A percentile compares a stretch with the other conserved stretches of the same genome.
These are phyloP conservation scores for Myotis daubentonii DNA, from an alignment of 2,797 vertebrate genomes.

Conservation along the genomic window DNA sequence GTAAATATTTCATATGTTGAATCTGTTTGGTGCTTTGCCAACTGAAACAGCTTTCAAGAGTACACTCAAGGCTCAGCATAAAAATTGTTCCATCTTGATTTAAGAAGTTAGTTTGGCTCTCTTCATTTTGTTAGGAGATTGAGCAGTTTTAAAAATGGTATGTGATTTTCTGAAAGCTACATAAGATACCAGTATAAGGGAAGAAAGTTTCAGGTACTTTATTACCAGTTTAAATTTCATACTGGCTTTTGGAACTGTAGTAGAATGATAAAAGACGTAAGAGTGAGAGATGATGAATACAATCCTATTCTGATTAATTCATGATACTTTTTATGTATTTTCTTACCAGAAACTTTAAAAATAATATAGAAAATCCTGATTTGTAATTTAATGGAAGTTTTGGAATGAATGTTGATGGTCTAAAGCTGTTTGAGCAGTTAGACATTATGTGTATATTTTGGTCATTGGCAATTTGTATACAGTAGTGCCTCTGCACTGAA, in stretches of 20 bases:
- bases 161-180: slow-evolving; percentile 29
- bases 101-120: slow-evolving; percentile 54
- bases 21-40: slow-evolving; percentile 31
- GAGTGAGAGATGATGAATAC: not conserved
- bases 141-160: slow-evolving; percentile 49
- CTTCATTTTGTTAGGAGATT: slow-evolving; percentile 49
- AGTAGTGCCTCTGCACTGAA: not conserved
- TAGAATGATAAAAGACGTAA: slow-evolving; percentile 17
- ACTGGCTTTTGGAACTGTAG: slow-evolving; percentile 4
- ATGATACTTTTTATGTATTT: slow-evolving; percentile 40
- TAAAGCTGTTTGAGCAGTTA: not conserved
- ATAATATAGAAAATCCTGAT: not conserved
- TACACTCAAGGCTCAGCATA: not conserved
- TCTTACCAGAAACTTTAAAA: slow-evolving; percentile 25
- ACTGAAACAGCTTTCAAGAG: not conserved
- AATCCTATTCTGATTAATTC: slow-evolving; percentile 25
- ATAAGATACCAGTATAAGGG: not conserved
- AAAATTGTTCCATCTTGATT: not conserved
- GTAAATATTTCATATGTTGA: slow-evolving; percentile 28
- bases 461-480: not conserved
- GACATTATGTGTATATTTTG: not conserved
- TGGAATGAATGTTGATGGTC: not conserved
- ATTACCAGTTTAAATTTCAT: slow-evolving; percentile 36
- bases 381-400: slow-evolving; percentile 6
- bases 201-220: slow-evolving; percentile 24